phyloP scores from a whole-genome alignment of 2,888 invertebrate genomes.

The Loripinus fragilis region DNA sequence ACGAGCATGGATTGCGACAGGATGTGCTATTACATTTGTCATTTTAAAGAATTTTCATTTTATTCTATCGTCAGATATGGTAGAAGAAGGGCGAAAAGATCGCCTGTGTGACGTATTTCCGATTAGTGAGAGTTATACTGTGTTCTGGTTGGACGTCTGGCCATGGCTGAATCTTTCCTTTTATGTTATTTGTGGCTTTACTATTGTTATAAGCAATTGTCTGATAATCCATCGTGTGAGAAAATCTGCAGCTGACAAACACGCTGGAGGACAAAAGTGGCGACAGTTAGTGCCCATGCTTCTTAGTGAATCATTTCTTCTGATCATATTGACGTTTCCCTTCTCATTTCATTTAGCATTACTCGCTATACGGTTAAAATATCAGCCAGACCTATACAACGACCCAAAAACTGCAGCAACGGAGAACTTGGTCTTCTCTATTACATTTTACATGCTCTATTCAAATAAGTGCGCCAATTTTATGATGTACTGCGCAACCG shows the following conservation, averaged over 20 bases:
- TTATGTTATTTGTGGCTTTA: slow-evolving; percentile 62
- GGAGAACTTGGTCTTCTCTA: slow-evolving; percentile 65
- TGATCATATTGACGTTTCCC: slow-evolving; percentile 71
- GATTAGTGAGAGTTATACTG: slow-evolving; percentile 48
- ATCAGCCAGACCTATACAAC: slow-evolving; percentile 55
- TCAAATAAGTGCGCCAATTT: slow-evolving; percentile 75
- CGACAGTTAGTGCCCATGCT: slow-evolving; percentile 71
- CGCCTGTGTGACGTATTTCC: slow-evolving; percentile 69
- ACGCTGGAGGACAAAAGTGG: slow-evolving; percentile 43
- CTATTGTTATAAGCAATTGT: slow-evolving; percentile 66
- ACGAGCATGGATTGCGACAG: slow-evolving; percentile 63
- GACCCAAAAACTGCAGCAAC: slow-evolving; percentile 52
- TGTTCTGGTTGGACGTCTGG: slow-evolving; percentile 66
- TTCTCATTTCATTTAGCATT: slow-evolving; percentile 66
- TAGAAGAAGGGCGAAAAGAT: slow-evolving; percentile 58
- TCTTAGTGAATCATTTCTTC: slow-evolving; percentile 67
- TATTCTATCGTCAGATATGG: slow-evolving; percentile 64
- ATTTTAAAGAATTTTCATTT: slow-evolving; percentile 68
- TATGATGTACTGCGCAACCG: slow-evolving; percentile 69
- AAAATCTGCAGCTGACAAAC: slow-evolving; percentile 51
- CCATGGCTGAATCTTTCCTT: slow-evolving; percentile 69
- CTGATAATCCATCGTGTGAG: slow-evolving; percentile 65
- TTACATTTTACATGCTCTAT: slow-evolving; percentile 73
- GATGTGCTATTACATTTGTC: slow-evolving; percentile 53
- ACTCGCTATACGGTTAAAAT: slow-evolving; percentile 51